Percentiles rank a stretch among this genome's conserved stretches.
phyloP scores from a whole-genome alignment of 2,113 vertebrate genomes.

The Gymnobelideus leadbeateri region DNA sequence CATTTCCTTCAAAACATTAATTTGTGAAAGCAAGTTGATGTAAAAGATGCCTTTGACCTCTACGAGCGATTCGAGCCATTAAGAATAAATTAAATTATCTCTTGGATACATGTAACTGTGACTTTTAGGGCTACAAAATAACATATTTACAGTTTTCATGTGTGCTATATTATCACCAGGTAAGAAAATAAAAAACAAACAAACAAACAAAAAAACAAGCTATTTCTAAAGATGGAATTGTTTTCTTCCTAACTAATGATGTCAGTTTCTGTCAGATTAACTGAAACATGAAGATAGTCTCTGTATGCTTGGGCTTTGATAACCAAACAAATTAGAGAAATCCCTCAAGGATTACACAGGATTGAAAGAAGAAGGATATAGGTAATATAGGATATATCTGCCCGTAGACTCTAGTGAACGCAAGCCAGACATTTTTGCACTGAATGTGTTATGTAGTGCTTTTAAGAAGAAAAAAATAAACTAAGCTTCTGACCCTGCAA shows the following conservation, averaged over 20 bases:
- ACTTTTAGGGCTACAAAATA: conserved; percentile 70
- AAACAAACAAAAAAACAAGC: conserved; percentile 39
- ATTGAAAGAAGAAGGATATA: conserved; percentile 7
- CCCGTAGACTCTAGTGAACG: neutral
- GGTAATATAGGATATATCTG: neutral
- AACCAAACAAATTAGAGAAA: conserved; percentile 62
- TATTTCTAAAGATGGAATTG: conserved; percentile 51
- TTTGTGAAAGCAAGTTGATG: conserved; percentile 84
- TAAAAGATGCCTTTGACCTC: conserved; percentile 84
- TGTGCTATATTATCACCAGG: conserved; percentile 50
- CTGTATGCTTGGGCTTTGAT: conserved; percentile 4
- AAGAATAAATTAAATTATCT: conserved; percentile 84
- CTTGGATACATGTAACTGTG: conserved; percentile 76
- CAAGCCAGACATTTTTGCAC: conserved; percentile 7
- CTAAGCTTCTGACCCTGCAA: neutral
- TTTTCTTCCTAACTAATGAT: conserved; percentile 18
- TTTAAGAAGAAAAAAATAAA: neutral
- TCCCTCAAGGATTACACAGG: conserved; percentile 11
- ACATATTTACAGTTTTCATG: conserved; percentile 49
- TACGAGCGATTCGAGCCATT: conserved; percentile 81
- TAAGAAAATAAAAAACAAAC: conserved; percentile 56
- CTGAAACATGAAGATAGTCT: conserved; percentile 50
- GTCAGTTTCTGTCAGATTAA: conserved; percentile 22
- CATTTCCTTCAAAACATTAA: conserved; percentile 86
- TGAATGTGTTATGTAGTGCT: neutral